Percentiles rank a stretch among this genome's conserved stretches.
These are phyloP conservation scores for Diuraphis noxia DNA, from an alignment of 1,140 invertebrate genomes.

Conservation along the genomic window DNA sequence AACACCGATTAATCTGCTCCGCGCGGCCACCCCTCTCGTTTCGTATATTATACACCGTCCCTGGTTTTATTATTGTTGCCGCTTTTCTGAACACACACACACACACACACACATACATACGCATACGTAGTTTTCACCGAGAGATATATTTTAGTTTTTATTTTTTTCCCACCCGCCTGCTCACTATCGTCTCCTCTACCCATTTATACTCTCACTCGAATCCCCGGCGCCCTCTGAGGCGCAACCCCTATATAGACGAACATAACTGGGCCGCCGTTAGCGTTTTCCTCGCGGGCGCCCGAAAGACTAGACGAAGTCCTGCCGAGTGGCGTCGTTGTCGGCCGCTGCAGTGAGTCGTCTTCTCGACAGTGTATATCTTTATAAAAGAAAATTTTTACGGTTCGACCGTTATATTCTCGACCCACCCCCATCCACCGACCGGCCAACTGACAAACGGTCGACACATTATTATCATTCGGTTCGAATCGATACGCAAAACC, in stretches of 20 bases:
- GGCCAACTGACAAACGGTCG: neutral
- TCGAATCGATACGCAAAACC: neutral
- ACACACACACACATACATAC: neutral
- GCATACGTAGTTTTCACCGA: neutral
- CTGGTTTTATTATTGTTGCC: slow-evolving; percentile 44
- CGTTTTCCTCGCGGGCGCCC: slow-evolving; percentile 32
- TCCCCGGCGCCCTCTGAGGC: neutral
- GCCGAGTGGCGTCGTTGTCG: slow-evolving; percentile 19
- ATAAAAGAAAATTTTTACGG: slow-evolving; percentile 27
- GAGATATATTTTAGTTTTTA: slow-evolving; percentile 42
- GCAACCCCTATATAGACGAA: neutral
- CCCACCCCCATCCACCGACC: neutral
- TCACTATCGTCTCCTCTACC: neutral
- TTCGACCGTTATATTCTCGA: neutral
- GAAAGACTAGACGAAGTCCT: slow-evolving; percentile 39
- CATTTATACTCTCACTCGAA: neutral
- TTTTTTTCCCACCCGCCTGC: neutral
- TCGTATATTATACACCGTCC: neutral
- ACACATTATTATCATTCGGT: neutral
- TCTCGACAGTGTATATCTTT: neutral
- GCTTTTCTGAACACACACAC: neutral
- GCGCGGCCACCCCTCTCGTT: neutral
- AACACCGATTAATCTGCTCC: slow-evolving; percentile 46
- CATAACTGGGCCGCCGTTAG: neutral
- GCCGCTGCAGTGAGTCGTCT: neutral